Conservation (phyloP, 2,797 vertebrate genomes). For the Chloroceryle amazona region DNA sequence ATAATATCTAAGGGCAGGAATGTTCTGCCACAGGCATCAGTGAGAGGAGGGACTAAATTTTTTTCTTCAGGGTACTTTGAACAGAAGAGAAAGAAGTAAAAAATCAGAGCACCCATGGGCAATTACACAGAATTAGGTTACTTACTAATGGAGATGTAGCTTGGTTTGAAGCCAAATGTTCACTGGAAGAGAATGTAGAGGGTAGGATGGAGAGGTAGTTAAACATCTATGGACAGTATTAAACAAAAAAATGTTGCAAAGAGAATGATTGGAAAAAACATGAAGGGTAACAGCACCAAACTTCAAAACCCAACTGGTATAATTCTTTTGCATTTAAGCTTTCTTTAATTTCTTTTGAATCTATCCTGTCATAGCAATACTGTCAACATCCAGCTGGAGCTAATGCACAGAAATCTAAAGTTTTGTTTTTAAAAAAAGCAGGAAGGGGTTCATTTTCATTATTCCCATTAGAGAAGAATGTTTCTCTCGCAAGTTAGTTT, state of each 20-base stretch:
- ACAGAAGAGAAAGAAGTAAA: neutral
- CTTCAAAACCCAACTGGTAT: neutral
- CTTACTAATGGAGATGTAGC: neutral
- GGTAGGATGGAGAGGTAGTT: neutral
- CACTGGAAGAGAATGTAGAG: neutral
- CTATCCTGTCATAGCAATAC: neutral
- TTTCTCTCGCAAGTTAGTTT: neutral
- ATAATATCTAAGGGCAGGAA: neutral
- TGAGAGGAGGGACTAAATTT: neutral
- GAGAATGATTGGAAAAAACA: neutral
- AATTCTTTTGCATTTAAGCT: neutral
- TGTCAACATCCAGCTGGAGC: neutral
- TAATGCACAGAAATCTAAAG: neutral
- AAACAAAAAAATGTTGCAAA: neutral
- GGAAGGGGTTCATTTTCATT: neutral
- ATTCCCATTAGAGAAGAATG: neutral
- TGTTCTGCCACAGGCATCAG: neutral
- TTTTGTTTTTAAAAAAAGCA: neutral
- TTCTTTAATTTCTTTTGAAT: neutral
- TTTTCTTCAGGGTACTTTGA: neutral
- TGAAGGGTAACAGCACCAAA: neutral
- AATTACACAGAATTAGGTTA: neutral
- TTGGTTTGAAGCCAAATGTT: neutral
- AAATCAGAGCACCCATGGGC: accelerated
- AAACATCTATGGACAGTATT: neutral